Evolutionary conservation across 2,113 vertebrate species (phyloP).

Genomic region (Rostratula benghalensis): DNA sequence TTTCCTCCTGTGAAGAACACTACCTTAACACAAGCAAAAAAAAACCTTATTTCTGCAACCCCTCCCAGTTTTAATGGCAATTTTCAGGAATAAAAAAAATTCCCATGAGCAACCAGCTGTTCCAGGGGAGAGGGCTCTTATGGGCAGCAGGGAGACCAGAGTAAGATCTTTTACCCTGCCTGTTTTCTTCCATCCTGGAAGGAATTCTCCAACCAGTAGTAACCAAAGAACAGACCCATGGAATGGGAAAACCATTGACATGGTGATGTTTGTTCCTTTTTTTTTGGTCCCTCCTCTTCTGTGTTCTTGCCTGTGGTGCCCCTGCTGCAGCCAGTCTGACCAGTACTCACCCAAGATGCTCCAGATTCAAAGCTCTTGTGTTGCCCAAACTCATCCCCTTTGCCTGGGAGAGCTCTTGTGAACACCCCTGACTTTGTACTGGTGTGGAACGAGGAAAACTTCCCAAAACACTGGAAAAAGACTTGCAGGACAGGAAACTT

Average conservation of each 20-base stretch:
- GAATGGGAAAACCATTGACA: not conserved
- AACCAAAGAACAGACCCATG: not conserved
- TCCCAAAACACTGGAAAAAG: not conserved
- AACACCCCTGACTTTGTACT: not conserved
- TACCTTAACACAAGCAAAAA: not conserved
- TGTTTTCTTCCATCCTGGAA: not conserved
- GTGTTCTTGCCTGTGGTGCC: accelerated
- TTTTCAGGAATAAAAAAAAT: not conserved
- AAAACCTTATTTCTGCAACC: not conserved
- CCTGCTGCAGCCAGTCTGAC: not conserved
- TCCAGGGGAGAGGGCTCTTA: not conserved
- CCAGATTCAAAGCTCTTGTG: not conserved
- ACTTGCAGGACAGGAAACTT: not conserved
- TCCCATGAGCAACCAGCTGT: not conserved
- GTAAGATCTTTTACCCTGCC: not conserved
- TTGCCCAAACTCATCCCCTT: not conserved
- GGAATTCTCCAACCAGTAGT: not conserved
- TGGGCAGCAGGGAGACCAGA: not conserved
- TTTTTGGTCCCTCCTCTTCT: not conserved
- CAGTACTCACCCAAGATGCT: not conserved
- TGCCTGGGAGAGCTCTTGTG: not conserved
- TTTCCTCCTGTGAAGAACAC: not conserved
- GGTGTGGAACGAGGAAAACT: not conserved
- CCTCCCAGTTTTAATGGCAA: not conserved
- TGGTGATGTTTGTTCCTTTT: not conserved